Conservation (phyloP, 2,888 invertebrate genomes). For the Drosophila leonis region DNA sequence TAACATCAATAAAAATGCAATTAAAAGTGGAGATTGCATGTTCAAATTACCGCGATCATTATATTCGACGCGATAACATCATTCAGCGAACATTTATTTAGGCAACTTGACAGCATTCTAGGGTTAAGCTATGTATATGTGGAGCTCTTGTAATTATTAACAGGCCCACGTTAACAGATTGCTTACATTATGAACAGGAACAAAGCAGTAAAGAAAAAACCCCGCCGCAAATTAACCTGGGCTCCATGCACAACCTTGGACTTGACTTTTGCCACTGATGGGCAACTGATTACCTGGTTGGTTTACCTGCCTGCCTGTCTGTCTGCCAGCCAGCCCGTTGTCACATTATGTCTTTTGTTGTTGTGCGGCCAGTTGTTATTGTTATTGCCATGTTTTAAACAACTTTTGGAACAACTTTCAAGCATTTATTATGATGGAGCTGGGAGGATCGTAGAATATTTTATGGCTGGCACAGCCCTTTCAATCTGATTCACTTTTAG, state of each 20-base stretch:
- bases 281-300: slow-evolving; percentile 26
- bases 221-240: slow-evolving; percentile 32
- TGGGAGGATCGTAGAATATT: slow-evolving; percentile 32
- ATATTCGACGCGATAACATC: background rate
- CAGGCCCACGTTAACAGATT: slow-evolving; percentile 45
- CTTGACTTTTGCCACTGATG: slow-evolving; percentile 60
- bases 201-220: slow-evolving; percentile 27
- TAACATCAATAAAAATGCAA: background rate
- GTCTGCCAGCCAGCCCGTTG: slow-evolving; percentile 26
- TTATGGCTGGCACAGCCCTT: slow-evolving; percentile 22
- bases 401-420: slow-evolving; percentile 74
- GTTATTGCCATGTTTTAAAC: slow-evolving; percentile 40
- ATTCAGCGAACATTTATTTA: background rate
- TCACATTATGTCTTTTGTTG: slow-evolving; percentile 44
- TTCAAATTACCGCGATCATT: background rate
- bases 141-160: slow-evolving; percentile 39
- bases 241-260: slow-evolving; percentile 64
- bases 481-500: slow-evolving; percentile 39
- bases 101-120: background rate
- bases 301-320: slow-evolving; percentile 20
- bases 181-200: slow-evolving; percentile 23
- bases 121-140: slow-evolving; percentile 9
- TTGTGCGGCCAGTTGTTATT: slow-evolving; percentile 26
- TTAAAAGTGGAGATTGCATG: background rate
- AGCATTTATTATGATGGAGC: slow-evolving; percentile 48